Evolutionary conservation across 1,140 invertebrate species (phyloP), one percentile per base, ranked within the genome.

Genomic region (Cydia pomonella): DNA sequence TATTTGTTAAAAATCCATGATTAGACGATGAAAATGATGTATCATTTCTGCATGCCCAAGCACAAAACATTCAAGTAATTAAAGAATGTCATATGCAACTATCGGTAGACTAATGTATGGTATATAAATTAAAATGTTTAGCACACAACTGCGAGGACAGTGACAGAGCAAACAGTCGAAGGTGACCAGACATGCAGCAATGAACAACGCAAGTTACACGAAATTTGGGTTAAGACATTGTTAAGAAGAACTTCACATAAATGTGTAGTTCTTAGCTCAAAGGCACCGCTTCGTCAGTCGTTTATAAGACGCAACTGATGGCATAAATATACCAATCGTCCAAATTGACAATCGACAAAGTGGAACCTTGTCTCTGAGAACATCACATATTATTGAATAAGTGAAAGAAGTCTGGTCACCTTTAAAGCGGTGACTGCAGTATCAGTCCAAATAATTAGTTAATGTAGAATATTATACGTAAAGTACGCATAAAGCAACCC

Each of bases 11-110:
- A 87, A 80, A 84, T 86, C 86, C 85, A 92, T 83, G 84, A 85
- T 75, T 78, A 80, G 80, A 85, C 78, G 75, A 82, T 79, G 79
- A 82, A 79, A 83, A 82, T 82, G 77, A 84, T 86, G 84, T 82
- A 84, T 86, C 90, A 93, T 93, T 91, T 91, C 90, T 93, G 91
- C 91, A 93, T 93, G 91, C 91, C 90, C 87, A 93, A 92, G 88
- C 91, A 91, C 86, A 88, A 78, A 86, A 89, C 84, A 86, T 91
- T 86, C 84, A 78, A 77, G 71, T 81, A 79, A 79, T 83, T 33
- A 77, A 80, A 79, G 84, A 86, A 90, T 84, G 85, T 90, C 77
- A 76, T 83, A 83, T 88, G 85, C 84, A 86, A 80, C 86, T 90
- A 91, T 84, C 79, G 84, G 25, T 84, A 87, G 80, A 74, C 53